Base-by-base conservation (phyloP, 37 sponge, comb jelly and placozoan genomes). In the Halichondria panicea region DNA sequence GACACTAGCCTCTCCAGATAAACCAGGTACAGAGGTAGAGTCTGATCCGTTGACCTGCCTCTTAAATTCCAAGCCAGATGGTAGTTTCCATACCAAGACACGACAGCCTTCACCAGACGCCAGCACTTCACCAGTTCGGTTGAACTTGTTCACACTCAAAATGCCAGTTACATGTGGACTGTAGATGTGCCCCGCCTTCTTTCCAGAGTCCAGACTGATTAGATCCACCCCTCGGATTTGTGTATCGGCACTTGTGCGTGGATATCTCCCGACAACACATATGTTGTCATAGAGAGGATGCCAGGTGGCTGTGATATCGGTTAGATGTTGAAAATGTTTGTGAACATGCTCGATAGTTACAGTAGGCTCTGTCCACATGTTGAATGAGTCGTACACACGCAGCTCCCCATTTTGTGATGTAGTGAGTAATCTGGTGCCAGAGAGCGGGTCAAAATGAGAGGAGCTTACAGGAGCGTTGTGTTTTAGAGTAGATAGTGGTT, bases 101-200 rank as follows among this genome's bases (percentile, higher is more conserved):
- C 56, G 45, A 46, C 57, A 83, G 18, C 89, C 89, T 74, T 78
- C 82, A 56, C 89, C 89, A 59, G 89, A 82, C 0, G 89, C 89
- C 22, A 88, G 73, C 2, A 31, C 11, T 34, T 75, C 74, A 32
- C 79, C 89, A 5, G 11, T 28, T 60, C 45, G 64, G 54, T 81
- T 88, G 65, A 88, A 88, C 43, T 72, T 13, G 33, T 82, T 88
- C 31, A 82, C n/a, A 0, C 78, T 78, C 24, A 84, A 64, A 1
- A 87, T 71, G 1, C 70, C 38, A 22, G 30, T 22, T 0, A 62
- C 3, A 38, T 12, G 27, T n/a, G 69, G 59, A 59, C 41, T 73
- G 40, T 76, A 71, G 27, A 81, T 70, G 8, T 35, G 46, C 50
- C 64, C 82, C 12, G 39, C 79, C n/a, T 27, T 9, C 24, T 59